phyloP scores from a whole-genome alignment of 2,888 invertebrate species.

The Tiliacea aurago region DNA sequence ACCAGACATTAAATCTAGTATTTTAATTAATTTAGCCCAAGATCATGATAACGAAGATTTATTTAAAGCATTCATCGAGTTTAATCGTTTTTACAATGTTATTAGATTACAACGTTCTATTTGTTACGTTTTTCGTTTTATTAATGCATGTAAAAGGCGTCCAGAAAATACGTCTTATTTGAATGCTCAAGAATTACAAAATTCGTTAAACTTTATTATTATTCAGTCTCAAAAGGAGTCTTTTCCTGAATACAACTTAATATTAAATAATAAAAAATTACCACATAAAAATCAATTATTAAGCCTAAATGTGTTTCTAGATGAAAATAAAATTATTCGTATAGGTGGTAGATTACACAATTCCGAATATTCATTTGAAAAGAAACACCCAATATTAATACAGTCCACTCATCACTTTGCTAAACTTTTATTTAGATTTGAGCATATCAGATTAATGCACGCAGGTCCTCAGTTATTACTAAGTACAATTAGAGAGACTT shows the following conservation, averaged over 20 bases:
- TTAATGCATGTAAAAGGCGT: not conserved
- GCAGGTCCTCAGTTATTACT: too few species aligned
- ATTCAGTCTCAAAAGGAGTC: not conserved
- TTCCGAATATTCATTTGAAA: not conserved
- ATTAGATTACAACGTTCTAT: not conserved
- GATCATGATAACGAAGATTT: not conserved
- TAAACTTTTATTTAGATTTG: too few species aligned
- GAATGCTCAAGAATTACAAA: not conserved
- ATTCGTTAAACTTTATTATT: not conserved
- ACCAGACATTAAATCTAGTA: not conserved
- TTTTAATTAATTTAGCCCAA: not conserved
- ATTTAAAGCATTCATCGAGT: not conserved
- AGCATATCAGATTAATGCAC: too few species aligned
- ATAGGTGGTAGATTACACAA: constrained; percentile 8
- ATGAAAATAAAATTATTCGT: constrained; percentile 5
- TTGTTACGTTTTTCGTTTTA: constrained; percentile 1
- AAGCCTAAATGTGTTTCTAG: not conserved
- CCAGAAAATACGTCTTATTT: not conserved
- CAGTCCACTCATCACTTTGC: too few species aligned
- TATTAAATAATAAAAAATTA: not conserved
- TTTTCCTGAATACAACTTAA: not conserved
- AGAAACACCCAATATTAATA: too few species aligned
- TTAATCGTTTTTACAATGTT: not conserved
- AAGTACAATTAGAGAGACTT: too few species aligned
- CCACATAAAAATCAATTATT: not conserved